Evolutionary conservation across 2,888 invertebrate species (phyloP).

Genomic region (Stenurella melanura): DNA sequence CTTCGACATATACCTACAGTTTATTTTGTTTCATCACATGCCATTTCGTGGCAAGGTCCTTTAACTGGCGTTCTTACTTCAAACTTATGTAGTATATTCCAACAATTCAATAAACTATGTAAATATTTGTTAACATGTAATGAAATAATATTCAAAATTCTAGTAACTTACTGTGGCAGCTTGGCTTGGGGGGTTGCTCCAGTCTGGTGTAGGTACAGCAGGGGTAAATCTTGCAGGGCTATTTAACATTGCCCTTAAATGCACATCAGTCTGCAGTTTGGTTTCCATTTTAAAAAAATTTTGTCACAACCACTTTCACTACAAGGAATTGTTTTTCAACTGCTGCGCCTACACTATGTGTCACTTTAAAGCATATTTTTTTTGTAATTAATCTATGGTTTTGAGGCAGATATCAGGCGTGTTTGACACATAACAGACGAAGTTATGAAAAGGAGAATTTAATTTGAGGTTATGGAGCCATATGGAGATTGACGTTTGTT

Average conservation of each 20-base stretch:
- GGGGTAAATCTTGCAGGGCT: conserved; percentile 70
- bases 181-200: conserved; percentile 61
- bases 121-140: too few relatives aligned
- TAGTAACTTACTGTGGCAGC: conserved; percentile 28
- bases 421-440: neutral
- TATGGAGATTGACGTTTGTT: neutral
- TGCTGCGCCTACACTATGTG: neutral
- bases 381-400: neutral
- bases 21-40: too few relatives aligned
- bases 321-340: neutral
- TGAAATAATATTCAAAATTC: too few relatives aligned
- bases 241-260: conserved; percentile 71
- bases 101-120: too few relatives aligned
- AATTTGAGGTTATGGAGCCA: conserved; percentile 3
- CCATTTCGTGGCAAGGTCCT: too few relatives aligned
- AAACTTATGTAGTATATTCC: too few relatives aligned
- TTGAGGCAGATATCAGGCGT: neutral
- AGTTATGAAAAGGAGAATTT: neutral
- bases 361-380: conserved; percentile 5
- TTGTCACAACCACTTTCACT: neutral
- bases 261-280: conserved; percentile 62
- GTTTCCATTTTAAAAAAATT: conserved; percentile 45
- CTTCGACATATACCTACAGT: too few relatives aligned
- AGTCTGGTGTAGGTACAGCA: conserved; percentile 72
- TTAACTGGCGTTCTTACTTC: too few relatives aligned